Conservation (phyloP, 2,888 invertebrate species). For the Volucella inflata region DNA sequence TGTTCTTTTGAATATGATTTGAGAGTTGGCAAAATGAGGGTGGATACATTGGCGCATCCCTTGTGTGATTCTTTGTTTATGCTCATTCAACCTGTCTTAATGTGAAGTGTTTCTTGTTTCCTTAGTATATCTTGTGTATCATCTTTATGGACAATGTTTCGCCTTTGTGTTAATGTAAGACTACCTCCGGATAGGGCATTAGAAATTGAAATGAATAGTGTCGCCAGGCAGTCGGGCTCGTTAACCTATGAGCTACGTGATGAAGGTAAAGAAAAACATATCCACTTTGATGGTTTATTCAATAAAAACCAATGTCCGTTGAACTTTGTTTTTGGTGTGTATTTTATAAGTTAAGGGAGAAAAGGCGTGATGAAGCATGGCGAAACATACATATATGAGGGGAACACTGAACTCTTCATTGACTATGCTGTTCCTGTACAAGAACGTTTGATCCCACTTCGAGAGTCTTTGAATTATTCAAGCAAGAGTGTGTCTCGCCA, state of each 20-base stretch:
- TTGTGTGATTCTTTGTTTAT: conserved; percentile 1
- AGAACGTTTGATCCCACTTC: too few relatives aligned
- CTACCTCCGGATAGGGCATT: background rate
- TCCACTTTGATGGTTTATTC: too few relatives aligned
- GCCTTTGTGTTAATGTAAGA: background rate
- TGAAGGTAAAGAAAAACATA: background rate
- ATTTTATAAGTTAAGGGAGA: too few relatives aligned
- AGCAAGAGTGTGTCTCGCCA: too few relatives aligned
- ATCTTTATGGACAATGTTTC: conserved; percentile 5
- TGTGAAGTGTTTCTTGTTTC: conserved; percentile 3
- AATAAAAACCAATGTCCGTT: too few relatives aligned
- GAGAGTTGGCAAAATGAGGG: background rate
- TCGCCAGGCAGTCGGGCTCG: conserved; percentile 9
- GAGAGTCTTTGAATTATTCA: too few relatives aligned
- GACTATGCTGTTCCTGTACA: too few relatives aligned
- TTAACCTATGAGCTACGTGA: conserved; percentile 3
- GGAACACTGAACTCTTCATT: too few relatives aligned
- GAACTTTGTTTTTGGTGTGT: too few relatives aligned
- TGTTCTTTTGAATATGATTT: background rate
- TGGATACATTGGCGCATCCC: background rate
- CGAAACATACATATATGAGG: too few relatives aligned
- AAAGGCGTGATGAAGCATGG: too few relatives aligned
- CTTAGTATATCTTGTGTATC: too few relatives aligned
- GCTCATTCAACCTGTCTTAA: conserved; percentile 13
- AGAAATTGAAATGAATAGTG: conserved; percentile 16